Conservation (phyloP, 2,888 invertebrate genomes). For the Heliconius aoede region DNA sequence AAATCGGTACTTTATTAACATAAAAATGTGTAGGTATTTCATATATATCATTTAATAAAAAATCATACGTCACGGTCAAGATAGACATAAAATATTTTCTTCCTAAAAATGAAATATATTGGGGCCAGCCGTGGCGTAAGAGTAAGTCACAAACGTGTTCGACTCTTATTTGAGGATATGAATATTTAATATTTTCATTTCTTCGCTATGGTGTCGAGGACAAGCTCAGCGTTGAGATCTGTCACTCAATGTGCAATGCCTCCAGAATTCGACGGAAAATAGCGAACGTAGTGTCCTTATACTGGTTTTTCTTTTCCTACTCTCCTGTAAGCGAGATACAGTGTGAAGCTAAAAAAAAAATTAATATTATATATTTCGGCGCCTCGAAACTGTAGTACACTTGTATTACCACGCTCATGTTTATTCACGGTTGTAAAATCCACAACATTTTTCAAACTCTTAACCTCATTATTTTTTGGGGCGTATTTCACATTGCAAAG, state of each 20-base stretch:
- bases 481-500: conserved; percentile 16
- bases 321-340: too few species aligned
- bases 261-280: too few species aligned
- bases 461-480: conserved; percentile 25
- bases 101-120: not conserved
- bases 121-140: too few species aligned
- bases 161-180: too few species aligned
- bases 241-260: too few species aligned
- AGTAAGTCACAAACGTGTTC: too few species aligned
- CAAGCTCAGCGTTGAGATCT: too few species aligned
- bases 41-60: not conserved
- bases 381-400: conserved; percentile 3
- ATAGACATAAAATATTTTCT: not conserved
- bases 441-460: conserved; percentile 23
- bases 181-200: too few species aligned
- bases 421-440: conserved; percentile 19
- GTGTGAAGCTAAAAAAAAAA: too few species aligned
- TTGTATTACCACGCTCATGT: conserved; percentile 16
- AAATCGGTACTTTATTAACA: not conserved
- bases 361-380: conserved; percentile 1
- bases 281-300: too few species aligned
- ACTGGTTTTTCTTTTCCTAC: too few species aligned
- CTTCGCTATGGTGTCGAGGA: too few species aligned
- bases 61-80: not conserved
- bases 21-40: not conserved